phyloP scores from a whole-genome alignment of 64 coral and sea anemone genomes.

The Pocillopora damicornis region DNA sequence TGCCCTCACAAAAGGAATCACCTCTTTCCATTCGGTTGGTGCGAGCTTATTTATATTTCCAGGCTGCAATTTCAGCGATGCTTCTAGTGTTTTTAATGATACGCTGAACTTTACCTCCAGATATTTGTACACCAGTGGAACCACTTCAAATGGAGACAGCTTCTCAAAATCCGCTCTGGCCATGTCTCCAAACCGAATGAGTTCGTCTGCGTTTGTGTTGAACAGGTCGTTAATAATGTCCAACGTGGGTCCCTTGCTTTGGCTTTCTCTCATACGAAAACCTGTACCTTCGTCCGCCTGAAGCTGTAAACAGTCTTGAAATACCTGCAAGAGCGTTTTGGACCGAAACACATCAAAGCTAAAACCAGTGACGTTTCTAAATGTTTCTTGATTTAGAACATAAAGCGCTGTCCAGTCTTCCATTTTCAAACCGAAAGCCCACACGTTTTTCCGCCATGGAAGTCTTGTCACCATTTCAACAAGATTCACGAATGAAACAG shows the following conservation, averaged over 20 bases:
- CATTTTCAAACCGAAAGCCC: slow-evolving; percentile 22
- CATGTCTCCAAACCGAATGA: background rate
- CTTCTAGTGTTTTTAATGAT: background rate
- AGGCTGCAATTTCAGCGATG: background rate
- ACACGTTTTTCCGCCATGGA: slow-evolving; percentile 43
- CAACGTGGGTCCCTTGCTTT: background rate
- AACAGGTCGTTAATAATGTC: background rate
- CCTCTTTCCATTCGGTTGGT: slow-evolving; percentile 72
- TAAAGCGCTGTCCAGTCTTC: slow-evolving; percentile 34
- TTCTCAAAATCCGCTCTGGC: background rate
- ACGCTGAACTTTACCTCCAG: slow-evolving; percentile 41
- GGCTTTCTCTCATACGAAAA: background rate
- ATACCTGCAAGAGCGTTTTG: slow-evolving; percentile 10
- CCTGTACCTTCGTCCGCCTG: background rate
- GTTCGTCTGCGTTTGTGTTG: slow-evolving; percentile 20
- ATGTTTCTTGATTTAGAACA: background rate
- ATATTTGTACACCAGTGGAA: background rate
- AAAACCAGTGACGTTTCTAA: background rate
- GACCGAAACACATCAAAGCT: background rate
- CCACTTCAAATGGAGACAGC: background rate
- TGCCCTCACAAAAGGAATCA: slow-evolving; percentile 44
- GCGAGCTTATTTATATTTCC: slow-evolving; percentile 41
- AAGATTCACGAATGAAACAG: slow-evolving; percentile 9
- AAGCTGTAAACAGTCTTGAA: slow-evolving; percentile 10
- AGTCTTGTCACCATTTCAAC: slow-evolving; percentile 20